Evolutionary conservation across 2,113 vertebrate species (phyloP).

Genomic region (Leucoraja erinaceus): DNA sequence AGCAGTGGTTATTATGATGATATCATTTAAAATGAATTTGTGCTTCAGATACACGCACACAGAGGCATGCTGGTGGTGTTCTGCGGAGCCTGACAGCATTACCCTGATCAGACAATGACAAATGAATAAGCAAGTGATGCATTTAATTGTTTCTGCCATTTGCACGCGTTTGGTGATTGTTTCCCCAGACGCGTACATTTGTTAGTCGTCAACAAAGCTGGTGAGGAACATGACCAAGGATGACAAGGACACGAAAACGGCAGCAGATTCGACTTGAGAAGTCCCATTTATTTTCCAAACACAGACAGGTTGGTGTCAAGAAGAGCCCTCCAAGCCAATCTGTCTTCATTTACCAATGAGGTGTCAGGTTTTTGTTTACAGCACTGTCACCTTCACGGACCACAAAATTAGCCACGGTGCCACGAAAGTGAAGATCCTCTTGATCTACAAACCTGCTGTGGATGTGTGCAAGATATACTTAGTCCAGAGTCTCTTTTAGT

Average conservation of each 20-base stretch:
- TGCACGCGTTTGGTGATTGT: neutral
- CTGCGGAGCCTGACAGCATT: neutral
- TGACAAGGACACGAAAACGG: neutral
- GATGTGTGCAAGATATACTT: neutral
- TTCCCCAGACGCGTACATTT: neutral
- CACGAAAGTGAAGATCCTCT: neutral
- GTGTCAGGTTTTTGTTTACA: neutral
- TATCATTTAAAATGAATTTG: neutral
- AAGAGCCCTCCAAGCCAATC: neutral
- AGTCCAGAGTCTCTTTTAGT: neutral
- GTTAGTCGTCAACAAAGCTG: neutral
- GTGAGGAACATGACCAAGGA: neutral
- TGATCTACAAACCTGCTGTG: neutral
- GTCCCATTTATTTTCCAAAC: neutral
- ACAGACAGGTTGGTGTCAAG: neutral
- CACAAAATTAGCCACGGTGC: neutral
- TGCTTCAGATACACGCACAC: neutral
- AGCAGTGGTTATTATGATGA: neutral
- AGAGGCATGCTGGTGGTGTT: neutral
- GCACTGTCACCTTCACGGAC: neutral
- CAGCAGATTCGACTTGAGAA: neutral
- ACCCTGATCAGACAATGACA: constrained; percentile 6
- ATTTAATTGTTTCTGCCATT: constrained; percentile 4
- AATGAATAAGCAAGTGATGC: neutral
- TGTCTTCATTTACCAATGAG: neutral